Percentiles rank a stretch among this genome's conserved stretches.
phyloP scores from a whole-genome alignment of 2,797 vertebrate species.

The Danio aesculapii region DNA sequence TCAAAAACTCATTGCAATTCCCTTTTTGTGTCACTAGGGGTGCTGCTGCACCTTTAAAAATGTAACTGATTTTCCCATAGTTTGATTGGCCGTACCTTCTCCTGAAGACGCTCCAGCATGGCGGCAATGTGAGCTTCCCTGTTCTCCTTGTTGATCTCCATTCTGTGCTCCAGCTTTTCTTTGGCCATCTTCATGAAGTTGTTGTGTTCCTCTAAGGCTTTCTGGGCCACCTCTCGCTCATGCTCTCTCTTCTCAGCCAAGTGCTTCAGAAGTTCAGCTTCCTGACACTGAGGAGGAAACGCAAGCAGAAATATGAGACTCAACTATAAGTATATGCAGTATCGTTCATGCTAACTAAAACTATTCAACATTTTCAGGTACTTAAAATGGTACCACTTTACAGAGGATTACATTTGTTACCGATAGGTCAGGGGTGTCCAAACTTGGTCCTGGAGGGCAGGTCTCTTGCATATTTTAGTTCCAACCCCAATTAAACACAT shows the following conservation, averaged over 20 bases:
- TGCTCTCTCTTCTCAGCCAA: conserved; percentile 91
- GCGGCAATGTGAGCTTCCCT: conserved; percentile 87
- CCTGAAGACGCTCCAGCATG: conserved; percentile 88
- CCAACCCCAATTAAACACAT: too few relatives aligned
- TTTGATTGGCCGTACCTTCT: conserved; percentile 81
- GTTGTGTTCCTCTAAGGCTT: conserved; percentile 88
- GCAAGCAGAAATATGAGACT: neutral
- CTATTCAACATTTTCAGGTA: neutral
- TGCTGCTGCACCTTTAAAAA: neutral
- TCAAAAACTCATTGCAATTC: conserved; percentile 3
- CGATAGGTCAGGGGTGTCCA: too few relatives aligned
- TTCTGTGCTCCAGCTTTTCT: conserved; percentile 88
- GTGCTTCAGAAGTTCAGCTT: conserved; percentile 93
- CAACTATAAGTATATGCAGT: neutral
- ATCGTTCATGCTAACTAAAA: neutral
- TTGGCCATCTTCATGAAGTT: conserved; percentile 90
- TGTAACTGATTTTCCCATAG: neutral
- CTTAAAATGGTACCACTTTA: neutral
- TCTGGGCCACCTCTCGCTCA: conserved; percentile 90
- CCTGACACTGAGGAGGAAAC: conserved; percentile 83
- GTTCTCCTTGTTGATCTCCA: conserved; percentile 90
- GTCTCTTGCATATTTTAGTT: too few relatives aligned
- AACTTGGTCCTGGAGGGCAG: too few relatives aligned
- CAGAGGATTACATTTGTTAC: too few relatives aligned
- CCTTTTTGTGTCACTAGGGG: neutral